A percentile compares a stretch with the other conserved stretches of the same genome.
These are phyloP conservation scores for Melinaea menophilus DNA, from an alignment of 2,888 invertebrate genomes.

Conservation along the genomic window DNA sequence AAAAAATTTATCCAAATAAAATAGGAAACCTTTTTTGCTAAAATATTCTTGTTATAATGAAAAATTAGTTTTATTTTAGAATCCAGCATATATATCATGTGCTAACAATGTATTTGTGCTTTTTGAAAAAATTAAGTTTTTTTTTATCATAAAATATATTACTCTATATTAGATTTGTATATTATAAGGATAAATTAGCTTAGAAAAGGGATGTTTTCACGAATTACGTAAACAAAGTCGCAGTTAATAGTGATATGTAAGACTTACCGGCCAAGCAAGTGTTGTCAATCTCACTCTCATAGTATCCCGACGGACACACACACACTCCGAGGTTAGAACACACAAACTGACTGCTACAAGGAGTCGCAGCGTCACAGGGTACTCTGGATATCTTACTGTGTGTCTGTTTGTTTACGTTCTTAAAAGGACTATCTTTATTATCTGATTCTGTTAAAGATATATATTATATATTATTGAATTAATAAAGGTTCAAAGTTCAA, in stretches of 20 bases:
- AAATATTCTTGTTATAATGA: too few relatives aligned
- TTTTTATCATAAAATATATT: too few relatives aligned
- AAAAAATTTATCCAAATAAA: too few relatives aligned
- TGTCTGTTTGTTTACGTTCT: not conserved
- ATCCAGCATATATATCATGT: too few relatives aligned
- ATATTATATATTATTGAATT: not conserved
- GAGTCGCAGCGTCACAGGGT: slow-evolving; percentile 34
- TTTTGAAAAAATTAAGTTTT: too few relatives aligned
- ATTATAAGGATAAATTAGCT: too few relatives aligned
- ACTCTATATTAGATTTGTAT: too few relatives aligned
- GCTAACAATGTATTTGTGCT: too few relatives aligned
- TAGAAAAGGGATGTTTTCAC: not conserved
- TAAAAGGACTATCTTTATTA: not conserved
- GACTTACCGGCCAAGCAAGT: slow-evolving; percentile 58
- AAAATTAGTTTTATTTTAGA: too few relatives aligned
- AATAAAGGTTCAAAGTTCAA: too few relatives aligned
- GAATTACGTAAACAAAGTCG: not conserved
- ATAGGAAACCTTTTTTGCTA: too few relatives aligned
- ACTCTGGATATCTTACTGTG: slow-evolving; percentile 23
- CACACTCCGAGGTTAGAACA: slow-evolving; percentile 53
- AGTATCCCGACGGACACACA: slow-evolving; percentile 60
- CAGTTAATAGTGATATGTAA: not conserved
- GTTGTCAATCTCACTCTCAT: slow-evolving; percentile 37
- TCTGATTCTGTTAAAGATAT: not conserved
- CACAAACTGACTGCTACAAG: slow-evolving; percentile 44